Evolutionary conservation across 2,113 vertebrate genomes (phyloP), one percentile per base, ranked within the genome.

Genomic region (Myxocyprinus asiaticus): DNA sequence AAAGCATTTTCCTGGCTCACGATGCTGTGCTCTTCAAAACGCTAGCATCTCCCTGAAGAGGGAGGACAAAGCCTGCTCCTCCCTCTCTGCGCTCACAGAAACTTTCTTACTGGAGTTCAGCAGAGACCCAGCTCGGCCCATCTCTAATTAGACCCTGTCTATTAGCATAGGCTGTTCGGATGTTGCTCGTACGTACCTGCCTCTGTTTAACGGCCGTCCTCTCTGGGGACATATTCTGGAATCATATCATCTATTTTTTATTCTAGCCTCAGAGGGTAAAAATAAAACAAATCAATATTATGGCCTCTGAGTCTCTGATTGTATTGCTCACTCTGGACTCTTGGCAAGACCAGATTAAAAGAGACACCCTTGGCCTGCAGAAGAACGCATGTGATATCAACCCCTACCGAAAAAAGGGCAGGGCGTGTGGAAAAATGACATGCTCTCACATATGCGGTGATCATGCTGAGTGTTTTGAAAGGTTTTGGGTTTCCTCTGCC

Each of bases 391-490:
- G 82, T 90, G 67, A 79, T 85, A 83, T 82, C 84, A 88, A 88
- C 84, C 94, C 92, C 91, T 87, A 90, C 69, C 42, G 78, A 91
- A 93, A 15, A 94, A 94, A 91, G 89, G 71, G 74, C 48, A 55
- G 64, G 73, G 55, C 63, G 33, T 33, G 62, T 47, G 44, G 62
- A 73, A 69, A n/a, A 65, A 65, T 66, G 66, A 68, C 81, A 67
- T 33, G 22, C 51, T 53, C 33, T 50, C 56, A 61, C 56, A 44
- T 64, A 43, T 33, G 12, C 70, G 50, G 69, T 77, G 56, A 80
- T 75, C 78, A 80, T 43, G 79, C 90, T 93, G 91, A 91, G 95
- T 94, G 95, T 89, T 90, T 88, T 94, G 92, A 95, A 94, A 96
- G 92, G 94, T 87, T 82, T 87, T 86, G 86, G 85, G 88, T 88